Percentiles rank a stretch among this genome's conserved stretches.
These are phyloP conservation scores for Penaeus vannamei DNA, from an alignment of 1,140 invertebrate species.

Conservation along the genomic window DNA sequence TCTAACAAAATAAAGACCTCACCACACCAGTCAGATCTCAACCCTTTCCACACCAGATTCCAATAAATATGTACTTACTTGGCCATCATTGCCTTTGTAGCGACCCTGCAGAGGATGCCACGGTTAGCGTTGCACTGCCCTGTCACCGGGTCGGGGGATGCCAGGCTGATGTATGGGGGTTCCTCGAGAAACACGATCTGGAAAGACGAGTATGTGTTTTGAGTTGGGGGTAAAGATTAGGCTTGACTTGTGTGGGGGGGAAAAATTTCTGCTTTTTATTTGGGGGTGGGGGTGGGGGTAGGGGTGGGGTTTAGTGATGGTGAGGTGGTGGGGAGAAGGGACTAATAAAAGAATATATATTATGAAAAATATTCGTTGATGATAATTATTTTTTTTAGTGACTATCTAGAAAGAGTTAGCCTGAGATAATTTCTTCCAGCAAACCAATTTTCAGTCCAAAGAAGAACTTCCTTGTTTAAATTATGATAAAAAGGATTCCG, in stretches of 20 bases:
- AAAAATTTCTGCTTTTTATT: background rate
- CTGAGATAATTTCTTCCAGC: too few species aligned
- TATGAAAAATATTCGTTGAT: too few species aligned
- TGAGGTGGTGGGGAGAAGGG: background rate
- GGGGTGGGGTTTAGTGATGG: background rate
- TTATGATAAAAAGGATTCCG: too few species aligned
- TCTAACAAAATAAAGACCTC: too few species aligned
- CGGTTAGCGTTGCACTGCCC: conserved; percentile 91
- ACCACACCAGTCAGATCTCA: background rate
- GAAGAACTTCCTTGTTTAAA: too few species aligned
- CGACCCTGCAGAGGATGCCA: conserved; percentile 88
- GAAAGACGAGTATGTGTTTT: conserved; percentile 72
- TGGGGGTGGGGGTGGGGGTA: background rate
- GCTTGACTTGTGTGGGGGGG: background rate
- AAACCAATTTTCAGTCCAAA: too few species aligned
- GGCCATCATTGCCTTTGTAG: conserved; percentile 83
- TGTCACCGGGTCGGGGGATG: conserved; percentile 89
- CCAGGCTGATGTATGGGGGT: conserved; percentile 93
- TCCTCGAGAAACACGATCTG: conserved; percentile 84
- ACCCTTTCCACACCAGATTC: background rate
- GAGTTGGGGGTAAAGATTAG: background rate
- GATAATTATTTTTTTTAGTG: too few species aligned
- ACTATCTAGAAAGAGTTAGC: too few species aligned
- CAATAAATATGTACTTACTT: conserved; percentile 77
- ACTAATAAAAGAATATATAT: background rate